phyloP scores from a whole-genome alignment of 2,888 invertebrate species.

The Lapara coniferarum region DNA sequence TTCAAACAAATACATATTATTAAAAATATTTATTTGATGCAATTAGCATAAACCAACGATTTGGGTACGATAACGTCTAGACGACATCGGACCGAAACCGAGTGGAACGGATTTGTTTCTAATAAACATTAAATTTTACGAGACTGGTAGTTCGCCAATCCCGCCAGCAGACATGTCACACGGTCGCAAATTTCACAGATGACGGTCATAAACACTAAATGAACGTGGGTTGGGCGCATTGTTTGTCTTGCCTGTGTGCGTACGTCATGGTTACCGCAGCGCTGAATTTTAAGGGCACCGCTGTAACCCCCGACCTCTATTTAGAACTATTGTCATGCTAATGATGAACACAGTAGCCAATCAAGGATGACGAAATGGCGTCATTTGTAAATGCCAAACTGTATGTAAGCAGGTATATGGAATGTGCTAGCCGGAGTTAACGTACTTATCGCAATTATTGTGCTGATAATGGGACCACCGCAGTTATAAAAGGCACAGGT shows the following conservation, averaged over 20 bases:
- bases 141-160: slow-evolving; percentile 50
- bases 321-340: slow-evolving; percentile 71
- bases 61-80: slow-evolving; percentile 49
- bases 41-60: slow-evolving; percentile 60
- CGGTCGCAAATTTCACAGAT: slow-evolving; percentile 63
- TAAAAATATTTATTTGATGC: background rate
- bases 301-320: slow-evolving; percentile 72
- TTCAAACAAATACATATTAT: background rate
- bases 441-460: slow-evolving; percentile 22
- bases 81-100: slow-evolving; percentile 43
- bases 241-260: slow-evolving; percentile 58
- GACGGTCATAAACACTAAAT: slow-evolving; percentile 57
- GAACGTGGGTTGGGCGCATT: slow-evolving; percentile 73
- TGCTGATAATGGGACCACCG: slow-evolving; percentile 28
- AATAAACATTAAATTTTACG: slow-evolving; percentile 44
- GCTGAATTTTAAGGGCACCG: slow-evolving; percentile 68
- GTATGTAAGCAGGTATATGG: slow-evolving; percentile 1
- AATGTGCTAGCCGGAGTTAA: slow-evolving; percentile 14
- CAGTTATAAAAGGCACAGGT: slow-evolving; percentile 25
- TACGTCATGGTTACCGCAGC: slow-evolving; percentile 50
- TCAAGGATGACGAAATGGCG: slow-evolving; percentile 54
- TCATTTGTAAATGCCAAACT: slow-evolving; percentile 20
- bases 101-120: slow-evolving; percentile 52
- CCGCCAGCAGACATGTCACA: slow-evolving; percentile 46
- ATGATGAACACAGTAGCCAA: slow-evolving; percentile 57